phyloP scores from a whole-genome alignment of 92 coral and sea anemone species.

The Zoanthus solanderi region DNA sequence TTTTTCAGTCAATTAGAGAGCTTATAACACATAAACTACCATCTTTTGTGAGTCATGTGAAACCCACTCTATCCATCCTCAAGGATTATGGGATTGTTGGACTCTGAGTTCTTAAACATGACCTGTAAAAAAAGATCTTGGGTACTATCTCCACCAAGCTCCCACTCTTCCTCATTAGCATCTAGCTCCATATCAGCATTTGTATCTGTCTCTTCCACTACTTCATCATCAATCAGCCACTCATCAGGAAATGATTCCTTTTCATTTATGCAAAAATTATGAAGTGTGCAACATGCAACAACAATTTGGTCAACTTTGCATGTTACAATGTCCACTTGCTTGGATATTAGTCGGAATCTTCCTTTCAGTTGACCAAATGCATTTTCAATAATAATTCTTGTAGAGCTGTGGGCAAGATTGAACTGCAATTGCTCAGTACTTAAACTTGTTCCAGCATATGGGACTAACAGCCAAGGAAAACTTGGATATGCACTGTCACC shows the following conservation, averaged over 20 bases:
- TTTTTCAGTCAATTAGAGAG: too few relatives aligned
- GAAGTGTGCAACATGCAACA: slow-evolving; percentile 62
- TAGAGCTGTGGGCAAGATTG: slow-evolving; percentile 56
- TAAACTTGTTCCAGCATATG: slow-evolving; percentile 55
- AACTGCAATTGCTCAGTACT: slow-evolving; percentile 23
- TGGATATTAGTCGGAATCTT: slow-evolving; percentile 47
- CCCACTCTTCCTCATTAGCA: slow-evolving; percentile 19
- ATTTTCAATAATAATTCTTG: slow-evolving; percentile 56
- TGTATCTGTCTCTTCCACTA: neutral
- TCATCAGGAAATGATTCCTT: slow-evolving; percentile 63
- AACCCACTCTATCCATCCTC: too few relatives aligned
- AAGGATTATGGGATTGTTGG: too few relatives aligned
- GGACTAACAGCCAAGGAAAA: slow-evolving; percentile 58
- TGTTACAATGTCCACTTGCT: slow-evolving; percentile 57
- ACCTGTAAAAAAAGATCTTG: too few relatives aligned
- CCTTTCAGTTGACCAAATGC: slow-evolving; percentile 66
- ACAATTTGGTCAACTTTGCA: slow-evolving; percentile 55
- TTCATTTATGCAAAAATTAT: slow-evolving; percentile 49
- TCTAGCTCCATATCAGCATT: slow-evolving; percentile 24
- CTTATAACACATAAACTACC: too few relatives aligned
- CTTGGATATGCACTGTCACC: slow-evolving; percentile 61
- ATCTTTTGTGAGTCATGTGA: too few relatives aligned
- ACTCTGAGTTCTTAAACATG: too few relatives aligned
- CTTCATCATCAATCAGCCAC: slow-evolving; percentile 48
- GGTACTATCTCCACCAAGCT: too few relatives aligned